Evolutionary conservation across 2,797 vertebrate genomes (phyloP).

Genomic region (Crypturellus tataupa): DNA sequence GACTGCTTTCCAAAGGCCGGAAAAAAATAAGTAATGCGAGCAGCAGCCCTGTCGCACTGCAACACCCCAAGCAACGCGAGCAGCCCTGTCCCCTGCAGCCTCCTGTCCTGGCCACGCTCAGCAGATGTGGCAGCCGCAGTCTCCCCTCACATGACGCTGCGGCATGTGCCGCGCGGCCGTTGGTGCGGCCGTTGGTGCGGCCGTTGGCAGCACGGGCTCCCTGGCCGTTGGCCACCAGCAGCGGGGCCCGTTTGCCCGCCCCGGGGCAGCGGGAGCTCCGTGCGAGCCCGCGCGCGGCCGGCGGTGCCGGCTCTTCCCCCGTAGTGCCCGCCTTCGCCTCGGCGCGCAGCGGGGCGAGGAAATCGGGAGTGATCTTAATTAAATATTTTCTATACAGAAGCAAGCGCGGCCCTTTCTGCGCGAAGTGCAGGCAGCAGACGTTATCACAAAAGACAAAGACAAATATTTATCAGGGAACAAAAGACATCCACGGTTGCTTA

Average conservation of each 20-base stretch:
- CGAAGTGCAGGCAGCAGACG: constrained; percentile 69
- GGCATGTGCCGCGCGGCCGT: too few species aligned
- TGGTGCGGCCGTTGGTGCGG: too few species aligned
- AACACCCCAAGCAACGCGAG: too few species aligned
- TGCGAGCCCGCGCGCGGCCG: constrained; percentile 66
- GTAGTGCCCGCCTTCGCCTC: constrained; percentile 46
- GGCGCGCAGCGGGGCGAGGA: constrained; percentile 41
- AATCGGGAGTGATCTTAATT: constrained; percentile 85
- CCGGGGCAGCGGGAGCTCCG: constrained; percentile 54
- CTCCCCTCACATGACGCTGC: neutral
- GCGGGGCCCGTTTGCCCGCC: constrained; percentile 31
- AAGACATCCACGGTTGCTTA: constrained; percentile 79
- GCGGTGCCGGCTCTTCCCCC: constrained; percentile 45
- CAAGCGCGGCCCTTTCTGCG: constrained; percentile 43
- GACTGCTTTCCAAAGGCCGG: too few species aligned
- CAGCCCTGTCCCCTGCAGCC: too few species aligned
- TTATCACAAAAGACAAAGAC: constrained; percentile 85
- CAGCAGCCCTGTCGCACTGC: too few species aligned
- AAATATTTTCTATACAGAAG: constrained; percentile 81
- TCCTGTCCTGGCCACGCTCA: too few species aligned
- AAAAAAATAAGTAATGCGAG: too few species aligned
- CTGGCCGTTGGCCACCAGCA: constrained; percentile 39
- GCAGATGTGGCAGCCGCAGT: too few species aligned
- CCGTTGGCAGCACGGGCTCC: too few species aligned
- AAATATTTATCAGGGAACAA: constrained; percentile 93